A percentile compares a stretch with the other conserved stretches of the same genome.
Evolutionary conservation across 2,888 invertebrate genomes (phyloP).

Genomic region (Megamerina dolium): DNA sequence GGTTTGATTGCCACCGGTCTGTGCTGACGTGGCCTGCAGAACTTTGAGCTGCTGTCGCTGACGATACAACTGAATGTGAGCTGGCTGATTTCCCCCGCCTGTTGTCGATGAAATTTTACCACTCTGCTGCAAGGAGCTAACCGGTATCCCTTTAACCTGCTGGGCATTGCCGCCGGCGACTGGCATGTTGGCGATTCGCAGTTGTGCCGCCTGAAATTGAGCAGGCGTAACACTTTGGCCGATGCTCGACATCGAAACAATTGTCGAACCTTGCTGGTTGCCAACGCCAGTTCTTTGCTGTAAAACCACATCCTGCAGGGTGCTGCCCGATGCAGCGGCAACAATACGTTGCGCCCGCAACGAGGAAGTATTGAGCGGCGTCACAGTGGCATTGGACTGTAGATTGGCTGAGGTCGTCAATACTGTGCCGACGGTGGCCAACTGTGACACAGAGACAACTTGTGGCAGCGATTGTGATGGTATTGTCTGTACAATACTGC

Average conservation of each 20-base stretch:
- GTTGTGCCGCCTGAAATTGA: conserved; percentile 45
- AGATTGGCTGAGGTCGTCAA: conserved; percentile 44
- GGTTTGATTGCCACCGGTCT: conserved; percentile 30
- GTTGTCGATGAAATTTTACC: conserved; percentile 30
- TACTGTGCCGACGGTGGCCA: conserved; percentile 46
- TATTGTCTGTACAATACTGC: conserved; percentile 46
- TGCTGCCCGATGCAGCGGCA: conserved; percentile 31
- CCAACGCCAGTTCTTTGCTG: conserved; percentile 44
- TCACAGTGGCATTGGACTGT: conserved; percentile 39
- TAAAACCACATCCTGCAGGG: conserved; percentile 45
- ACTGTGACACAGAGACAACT: conserved; percentile 49
- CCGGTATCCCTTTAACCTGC: conserved; percentile 43
- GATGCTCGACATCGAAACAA: conserved; percentile 47
- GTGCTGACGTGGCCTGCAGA: conserved; percentile 30
- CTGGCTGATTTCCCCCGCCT: conserved; percentile 32
- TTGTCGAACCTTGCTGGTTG: conserved; percentile 46
- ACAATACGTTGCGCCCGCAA: conserved; percentile 47
- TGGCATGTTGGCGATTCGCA: conserved; percentile 43
- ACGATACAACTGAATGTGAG: conserved; percentile 47
- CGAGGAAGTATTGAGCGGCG: conserved; percentile 43
- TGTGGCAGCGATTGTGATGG: conserved; percentile 43
- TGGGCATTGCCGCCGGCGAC: conserved; percentile 29
- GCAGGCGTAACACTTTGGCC: conserved; percentile 39
- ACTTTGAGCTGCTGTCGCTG: conserved; percentile 47
- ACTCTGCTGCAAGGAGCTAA: conserved; percentile 42